Percentiles rank a stretch among this genome's conserved stretches.
Conservation (phyloP, 1,140 invertebrate genomes). For the Telenomus remus region DNA sequence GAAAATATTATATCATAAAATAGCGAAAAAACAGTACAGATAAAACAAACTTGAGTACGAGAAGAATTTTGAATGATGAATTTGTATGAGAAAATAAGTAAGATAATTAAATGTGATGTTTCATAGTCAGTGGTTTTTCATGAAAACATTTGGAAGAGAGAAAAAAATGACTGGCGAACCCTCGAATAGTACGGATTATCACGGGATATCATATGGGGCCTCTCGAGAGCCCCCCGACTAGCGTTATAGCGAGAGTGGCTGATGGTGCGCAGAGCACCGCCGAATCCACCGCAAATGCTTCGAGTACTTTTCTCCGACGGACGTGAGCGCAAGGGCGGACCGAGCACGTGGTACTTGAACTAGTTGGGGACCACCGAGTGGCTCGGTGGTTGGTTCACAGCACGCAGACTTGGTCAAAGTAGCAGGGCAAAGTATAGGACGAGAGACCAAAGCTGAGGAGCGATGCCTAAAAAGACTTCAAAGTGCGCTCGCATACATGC, state of each 20-base stretch:
- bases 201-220: constrained; percentile 73
- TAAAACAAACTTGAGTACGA: too few species aligned
- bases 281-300: constrained; percentile 74
- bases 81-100: background rate
- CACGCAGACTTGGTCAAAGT: constrained; percentile 56
- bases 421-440: constrained; percentile 42
- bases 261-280: constrained; percentile 65
- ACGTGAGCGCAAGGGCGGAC: constrained; percentile 73
- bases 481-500: constrained; percentile 37
- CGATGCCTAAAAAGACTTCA: constrained; percentile 49
- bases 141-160: constrained; percentile 3
- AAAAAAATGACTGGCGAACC: constrained; percentile 44
- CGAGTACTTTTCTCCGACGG: constrained; percentile 70
- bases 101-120: background rate
- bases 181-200: constrained; percentile 69
- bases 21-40: background rate
- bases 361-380: constrained; percentile 72
- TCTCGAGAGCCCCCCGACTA: constrained; percentile 62
- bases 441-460: constrained; percentile 47
- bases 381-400: constrained; percentile 57
- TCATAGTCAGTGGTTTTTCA: background rate
- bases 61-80: too few species aligned
- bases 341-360: constrained; percentile 71
- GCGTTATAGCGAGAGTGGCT: constrained; percentile 63
- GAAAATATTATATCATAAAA: background rate